Evolutionary conservation across 2,888 invertebrate species (phyloP), one percentile per base, ranked within the genome.

Genomic region (Allacma fusca): DNA sequence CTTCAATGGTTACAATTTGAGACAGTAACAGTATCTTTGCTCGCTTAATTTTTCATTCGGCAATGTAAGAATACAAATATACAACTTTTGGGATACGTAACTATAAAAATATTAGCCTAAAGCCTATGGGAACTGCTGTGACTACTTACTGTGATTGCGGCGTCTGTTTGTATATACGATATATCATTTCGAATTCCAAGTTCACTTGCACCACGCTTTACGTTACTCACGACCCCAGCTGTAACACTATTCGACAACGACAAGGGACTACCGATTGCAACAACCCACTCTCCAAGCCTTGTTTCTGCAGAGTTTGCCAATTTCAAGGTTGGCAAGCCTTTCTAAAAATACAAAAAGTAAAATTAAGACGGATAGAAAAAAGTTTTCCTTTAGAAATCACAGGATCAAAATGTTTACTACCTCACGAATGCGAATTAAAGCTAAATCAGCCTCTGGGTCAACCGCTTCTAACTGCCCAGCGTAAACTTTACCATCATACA

Each of bases 81-180:
- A n/a, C n/a, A n/a, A n/a, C n/a, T n/a, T n/a, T n/a, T n/a, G n/a
- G n/a, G n/a, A n/a, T n/a, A n/a, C n/a, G n/a, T n/a, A n/a, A n/a
- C n/a, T n/a, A n/a, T n/a, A n/a, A n/a, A n/a, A n/a, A n/a, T n/a
- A n/a, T n/a, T n/a, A n/a, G n/a, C n/a, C n/a, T n/a, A n/a, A n/a
- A n/a, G n/a, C n/a, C n/a, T n/a, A n/a, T n/a, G n/a, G n/a, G n/a
- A n/a, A n/a, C n/a, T n/a, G n/a, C n/a, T n/a, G n/a, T n/a, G n/a
- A n/a, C n/a, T n/a, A n/a, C n/a, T 86, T 85, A 90, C 90, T 0
- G 95, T 97, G 82, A 97, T 96, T 0, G 96, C 92, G n/a, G 97
- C 97, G 87, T 98, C 97, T 0, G 97, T 97, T 87, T 98, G 97
- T 81, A 97, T 94, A 86, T 95, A 95, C 29, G 92, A 92, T 89